A percentile compares a stretch with the other conserved stretches of the same genome.
Conservation (phyloP, 2,113 vertebrate species). For the Tetrax tetrax region DNA sequence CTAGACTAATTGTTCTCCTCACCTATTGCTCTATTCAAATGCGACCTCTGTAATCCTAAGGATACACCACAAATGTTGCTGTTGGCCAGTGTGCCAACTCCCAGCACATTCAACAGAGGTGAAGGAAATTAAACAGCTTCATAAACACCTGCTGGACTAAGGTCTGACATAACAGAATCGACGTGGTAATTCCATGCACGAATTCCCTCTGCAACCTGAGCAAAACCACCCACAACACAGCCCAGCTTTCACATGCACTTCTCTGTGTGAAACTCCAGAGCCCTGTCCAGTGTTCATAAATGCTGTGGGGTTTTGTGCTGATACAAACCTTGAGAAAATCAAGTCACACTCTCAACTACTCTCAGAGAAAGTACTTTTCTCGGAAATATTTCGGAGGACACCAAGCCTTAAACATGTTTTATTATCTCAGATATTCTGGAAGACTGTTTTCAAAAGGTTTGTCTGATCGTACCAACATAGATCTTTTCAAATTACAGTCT, state of each 20-base stretch:
- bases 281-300: neutral
- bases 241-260: neutral
- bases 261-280: neutral
- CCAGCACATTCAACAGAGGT: neutral
- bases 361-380: neutral
- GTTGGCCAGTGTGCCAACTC: neutral
- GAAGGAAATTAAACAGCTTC: neutral
- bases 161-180: neutral
- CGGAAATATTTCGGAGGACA: neutral
- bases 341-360: neutral
- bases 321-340: neutral
- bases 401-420: neutral
- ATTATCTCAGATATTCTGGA: neutral
- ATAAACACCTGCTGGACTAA: neutral
- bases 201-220: accelerated
- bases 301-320: neutral
- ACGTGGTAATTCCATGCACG: neutral
- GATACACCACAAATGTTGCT: neutral
- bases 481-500: neutral
- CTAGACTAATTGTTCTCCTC: neutral
- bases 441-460: neutral
- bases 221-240: neutral
- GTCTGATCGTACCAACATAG: neutral
- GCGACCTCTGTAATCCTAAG: neutral
- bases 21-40: neutral